Evolutionary conservation across 2,888 invertebrate genomes (phyloP).

Genomic region (Parnassius orleans): DNA sequence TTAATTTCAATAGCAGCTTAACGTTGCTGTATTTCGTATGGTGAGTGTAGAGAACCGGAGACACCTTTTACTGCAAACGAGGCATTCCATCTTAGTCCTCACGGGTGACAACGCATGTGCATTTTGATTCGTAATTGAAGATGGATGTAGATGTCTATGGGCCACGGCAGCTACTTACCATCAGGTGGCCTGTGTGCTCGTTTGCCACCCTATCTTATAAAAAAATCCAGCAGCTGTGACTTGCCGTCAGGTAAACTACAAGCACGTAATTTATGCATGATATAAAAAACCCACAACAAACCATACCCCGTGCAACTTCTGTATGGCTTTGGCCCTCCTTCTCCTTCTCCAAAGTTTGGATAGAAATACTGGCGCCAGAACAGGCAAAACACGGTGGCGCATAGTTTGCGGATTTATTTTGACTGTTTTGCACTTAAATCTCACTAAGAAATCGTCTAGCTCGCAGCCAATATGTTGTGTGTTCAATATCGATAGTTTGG

Average conservation of each 20-base stretch:
- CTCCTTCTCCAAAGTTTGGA: slow-evolving; percentile 66
- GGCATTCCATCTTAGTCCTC: too few species aligned
- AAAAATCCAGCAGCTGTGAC: too few species aligned
- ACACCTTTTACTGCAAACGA: too few species aligned
- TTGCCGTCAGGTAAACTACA: not conserved
- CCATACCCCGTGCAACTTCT: slow-evolving; percentile 68
- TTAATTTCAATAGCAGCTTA: too few species aligned
- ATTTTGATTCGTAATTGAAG: too few species aligned
- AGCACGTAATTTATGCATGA: not conserved
- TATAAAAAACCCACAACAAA: not conserved
- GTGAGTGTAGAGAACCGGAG: too few species aligned
- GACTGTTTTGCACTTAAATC: slow-evolving; percentile 32
- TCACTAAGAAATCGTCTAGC: slow-evolving; percentile 17
- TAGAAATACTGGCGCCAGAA: slow-evolving; percentile 69
- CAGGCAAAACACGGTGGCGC: slow-evolving; percentile 71
- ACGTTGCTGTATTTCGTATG: too few species aligned
- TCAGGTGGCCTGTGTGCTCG: too few species aligned
- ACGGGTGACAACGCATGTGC: too few species aligned
- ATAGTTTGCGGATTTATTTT: slow-evolving; percentile 78
- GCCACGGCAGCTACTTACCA: too few species aligned
- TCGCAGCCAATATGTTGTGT: slow-evolving; percentile 2
- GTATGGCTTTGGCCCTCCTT: slow-evolving; percentile 65
- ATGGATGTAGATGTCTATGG: too few species aligned
- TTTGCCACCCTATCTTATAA: too few species aligned
- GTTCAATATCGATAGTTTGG: not conserved